A percentile compares a stretch with the other conserved stretches of the same genome.
phyloP scores from a whole-genome alignment of 1,140 invertebrate species.

The Oedothorax gibbosus region DNA sequence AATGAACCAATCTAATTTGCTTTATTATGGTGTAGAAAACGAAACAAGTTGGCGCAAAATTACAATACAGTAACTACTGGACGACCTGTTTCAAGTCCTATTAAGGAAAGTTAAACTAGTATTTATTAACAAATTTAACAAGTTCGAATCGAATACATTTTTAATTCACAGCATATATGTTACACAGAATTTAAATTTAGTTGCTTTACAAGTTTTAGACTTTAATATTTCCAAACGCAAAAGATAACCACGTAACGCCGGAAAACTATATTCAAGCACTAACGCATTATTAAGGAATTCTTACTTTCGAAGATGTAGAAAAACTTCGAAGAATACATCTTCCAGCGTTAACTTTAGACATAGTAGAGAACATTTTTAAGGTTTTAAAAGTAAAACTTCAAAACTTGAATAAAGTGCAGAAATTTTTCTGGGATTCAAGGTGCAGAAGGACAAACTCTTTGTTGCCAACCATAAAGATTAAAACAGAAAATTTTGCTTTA shows the following conservation, averaged over 20 bases:
- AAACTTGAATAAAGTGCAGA: background rate
- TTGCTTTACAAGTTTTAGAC: background rate
- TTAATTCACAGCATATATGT: background rate
- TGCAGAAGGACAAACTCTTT: constrained; percentile 19
- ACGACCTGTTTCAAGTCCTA: background rate
- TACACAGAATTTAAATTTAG: background rate
- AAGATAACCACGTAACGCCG: background rate
- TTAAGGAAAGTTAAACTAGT: background rate
- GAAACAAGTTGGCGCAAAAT: too few species aligned
- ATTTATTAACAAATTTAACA: background rate
- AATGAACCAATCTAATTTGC: too few species aligned
- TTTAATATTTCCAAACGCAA: too few species aligned
- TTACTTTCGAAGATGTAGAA: constrained; percentile 35
- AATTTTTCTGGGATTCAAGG: constrained; percentile 2
- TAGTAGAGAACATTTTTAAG: constrained; percentile 46
- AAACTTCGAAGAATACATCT: constrained; percentile 18
- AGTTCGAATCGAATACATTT: background rate
- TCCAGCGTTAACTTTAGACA: constrained; percentile 26
- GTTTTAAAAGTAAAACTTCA: background rate
- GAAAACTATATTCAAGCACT: background rate
- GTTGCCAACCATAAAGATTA: constrained; percentile 3
- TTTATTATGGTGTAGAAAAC: too few species aligned
- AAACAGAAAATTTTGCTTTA: background rate
- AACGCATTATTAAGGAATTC: background rate
- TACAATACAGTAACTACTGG: too few species aligned